Base-by-base conservation (phyloP, 2,797 vertebrate genomes). In the Lithobates pipiens region DNA sequence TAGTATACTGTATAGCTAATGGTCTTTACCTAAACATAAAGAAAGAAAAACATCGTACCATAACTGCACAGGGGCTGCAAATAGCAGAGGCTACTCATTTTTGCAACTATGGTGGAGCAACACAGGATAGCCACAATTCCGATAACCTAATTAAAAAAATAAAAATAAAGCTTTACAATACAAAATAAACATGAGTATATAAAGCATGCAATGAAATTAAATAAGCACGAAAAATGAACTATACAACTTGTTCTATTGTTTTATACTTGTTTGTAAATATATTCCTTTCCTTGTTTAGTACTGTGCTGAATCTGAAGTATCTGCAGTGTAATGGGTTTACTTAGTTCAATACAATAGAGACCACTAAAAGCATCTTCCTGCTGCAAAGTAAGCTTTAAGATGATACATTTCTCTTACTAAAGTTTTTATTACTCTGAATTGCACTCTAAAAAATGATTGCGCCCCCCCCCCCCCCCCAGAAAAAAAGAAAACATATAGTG, bases 321-420 rank as follows among this genome's bases (percentile, higher is more conserved):
- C 65, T 72, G 65, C 39, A 77, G 67, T 71, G 39, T 77, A 77
- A 77, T 84, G 10, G 82, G 32, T 63, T 71, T 77, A 70, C 70
- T 57, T 5, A 46, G 16, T 83, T 69, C 29, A 50, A 32, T 76
- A 36, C 74, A 71, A 77, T 42, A 46, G 44, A 70, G 44, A 84
- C 65, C 8, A 44, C 65, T 82, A 77, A 78, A 78, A 77, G 68
- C 68, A 57, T 78, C 25, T 76, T 39, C 16, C 70, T 29, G 39
- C 65, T 57, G 67, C 73, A 77, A 84, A 71, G 54, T 73, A 84
- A 72, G 54, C 65, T 44, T 71, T 77, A 78, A 77, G 78, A 84
- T 63, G 34, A 77, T 54, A 78, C 39, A 72, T 77, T 71, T 36
- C 67, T 70, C 70, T 77, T n/a, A 71, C n/a, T 77, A 57, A 70